Conservation (phyloP, 2,888 invertebrate species). For the Limnephilus auricula region DNA sequence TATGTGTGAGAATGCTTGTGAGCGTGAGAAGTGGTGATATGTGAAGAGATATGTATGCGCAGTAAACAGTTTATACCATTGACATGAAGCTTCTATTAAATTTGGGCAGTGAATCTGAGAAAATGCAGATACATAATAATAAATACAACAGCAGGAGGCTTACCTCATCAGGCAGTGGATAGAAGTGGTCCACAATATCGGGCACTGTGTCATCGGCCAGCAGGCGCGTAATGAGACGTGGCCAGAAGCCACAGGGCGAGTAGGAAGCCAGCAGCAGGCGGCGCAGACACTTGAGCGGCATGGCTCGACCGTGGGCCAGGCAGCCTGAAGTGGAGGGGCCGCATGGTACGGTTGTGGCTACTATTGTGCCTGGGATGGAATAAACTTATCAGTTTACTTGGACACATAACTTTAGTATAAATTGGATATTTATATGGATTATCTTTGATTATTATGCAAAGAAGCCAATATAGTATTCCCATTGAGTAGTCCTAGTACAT, state of each 20-base stretch:
- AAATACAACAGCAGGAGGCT: constrained; percentile 54
- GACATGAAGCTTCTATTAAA: too few species aligned
- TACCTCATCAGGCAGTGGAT: constrained; percentile 85
- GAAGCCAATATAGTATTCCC: background rate
- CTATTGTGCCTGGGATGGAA: constrained; percentile 59
- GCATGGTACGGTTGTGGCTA: constrained; percentile 61
- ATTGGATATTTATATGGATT: background rate
- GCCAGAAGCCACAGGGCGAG: constrained; percentile 99
- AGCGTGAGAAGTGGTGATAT: too few species aligned
- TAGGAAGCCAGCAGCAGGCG: constrained; percentile 95
- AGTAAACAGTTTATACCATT: too few species aligned
- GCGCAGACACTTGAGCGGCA: constrained; percentile 77
- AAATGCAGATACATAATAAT: too few species aligned
- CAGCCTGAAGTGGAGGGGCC: constrained; percentile 70
- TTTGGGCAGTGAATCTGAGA: too few species aligned
- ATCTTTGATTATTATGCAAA: background rate
- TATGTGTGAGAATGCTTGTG: too few species aligned
- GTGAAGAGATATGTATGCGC: too few species aligned
- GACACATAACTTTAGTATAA: too few species aligned
- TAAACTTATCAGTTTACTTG: background rate
- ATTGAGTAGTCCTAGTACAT: too few species aligned
- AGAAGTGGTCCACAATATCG: constrained; percentile 86
- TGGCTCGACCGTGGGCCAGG: constrained; percentile 56
- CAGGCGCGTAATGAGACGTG: constrained; percentile 93
- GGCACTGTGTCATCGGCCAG: constrained; percentile 92